Evolutionary conservation across 1,140 invertebrate genomes (phyloP).

Genomic region (Propsilocerus akamusi): DNA sequence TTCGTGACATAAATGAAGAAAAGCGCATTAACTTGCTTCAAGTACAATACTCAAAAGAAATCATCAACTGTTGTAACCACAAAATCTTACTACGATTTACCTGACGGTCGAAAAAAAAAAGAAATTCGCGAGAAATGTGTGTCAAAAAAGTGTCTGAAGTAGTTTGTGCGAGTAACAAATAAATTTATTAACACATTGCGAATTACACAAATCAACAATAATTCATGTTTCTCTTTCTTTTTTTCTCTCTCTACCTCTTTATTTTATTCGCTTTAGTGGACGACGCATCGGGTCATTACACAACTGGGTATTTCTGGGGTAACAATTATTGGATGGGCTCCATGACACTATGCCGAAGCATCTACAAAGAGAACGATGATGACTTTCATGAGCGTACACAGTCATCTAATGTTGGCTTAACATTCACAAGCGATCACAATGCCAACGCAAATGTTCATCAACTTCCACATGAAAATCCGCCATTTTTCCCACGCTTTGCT

Average conservation of each 20-base stretch:
- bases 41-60: no score
- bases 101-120: neutral
- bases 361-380: conserved; percentile 26
- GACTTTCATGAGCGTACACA: conserved; percentile 12
- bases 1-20: no score
- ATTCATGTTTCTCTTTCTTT: conserved; percentile 6
- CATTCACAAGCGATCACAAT: conserved; percentile 19
- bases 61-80: no score
- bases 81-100: neutral
- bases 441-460: conserved; percentile 13
- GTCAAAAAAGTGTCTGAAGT: neutral
- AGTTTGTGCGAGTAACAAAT: neutral
- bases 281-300: conserved; percentile 59
- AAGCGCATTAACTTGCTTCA: no score
- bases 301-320: conserved; percentile 63
- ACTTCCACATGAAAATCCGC: conserved; percentile 24
- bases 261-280: conserved; percentile 37
- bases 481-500: conserved; percentile 37
- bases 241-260: neutral
- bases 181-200: neutral
- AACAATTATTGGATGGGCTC: conserved; percentile 69
- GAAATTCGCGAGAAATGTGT: neutral
- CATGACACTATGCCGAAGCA: conserved; percentile 47
- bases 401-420: conserved; percentile 13
- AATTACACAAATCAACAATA: neutral